Base-by-base conservation (phyloP, 1,140 invertebrate species). In the Rhizoglyphus robini region DNA sequence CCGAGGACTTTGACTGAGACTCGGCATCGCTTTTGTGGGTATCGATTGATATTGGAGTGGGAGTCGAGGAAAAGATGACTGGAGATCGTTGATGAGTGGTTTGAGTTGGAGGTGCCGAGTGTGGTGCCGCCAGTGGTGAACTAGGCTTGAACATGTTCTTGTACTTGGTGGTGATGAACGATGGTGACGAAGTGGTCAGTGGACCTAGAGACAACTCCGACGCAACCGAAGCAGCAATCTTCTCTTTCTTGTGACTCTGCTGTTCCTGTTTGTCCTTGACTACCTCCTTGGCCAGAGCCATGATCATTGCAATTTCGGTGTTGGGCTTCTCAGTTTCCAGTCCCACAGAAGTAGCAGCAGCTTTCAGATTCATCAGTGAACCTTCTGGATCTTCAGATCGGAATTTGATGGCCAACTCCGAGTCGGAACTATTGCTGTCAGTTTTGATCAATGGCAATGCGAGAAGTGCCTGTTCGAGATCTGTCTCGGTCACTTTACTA, bases 121-220 rank as follows among this genome's bases (percentile, higher is more conserved):
- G 15, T 25, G 58, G 59, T 18, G 58, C 18, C 23, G 60, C 31
- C 23, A 31, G 36, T 58, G 61, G 32, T 60, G 70, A 57, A 69
- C 66, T 48, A 68, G 65, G 41, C 65, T 65, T 67, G 27, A 69
- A 62, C 20, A 69, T 34, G 27, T 69, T 69, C 30, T 69, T 69
- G 5, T 68, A 54, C 8, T 68, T 69, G 36, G 67, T 54, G 3
- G 68, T 69, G 4, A 69, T 58, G 8, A 63, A 46, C 18, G 47
- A 59, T 8, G 68, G 63, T 13, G 68, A 68, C 20, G 65, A 11
- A 31, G 63, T 59, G n/a, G 13, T 20, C 23, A 32, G 23, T 5
- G 8, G n/a, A n/a, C n/a, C n/a, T n/a, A n/a, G n/a, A n/a, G n/a
- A n/a, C n/a, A n/a, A n/a, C n/a, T n/a, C n/a, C n/a, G n/a, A n/a